Evolutionary conservation across 2,113 vertebrate genomes (phyloP).

Genomic region (Lanius ludovicianus): DNA sequence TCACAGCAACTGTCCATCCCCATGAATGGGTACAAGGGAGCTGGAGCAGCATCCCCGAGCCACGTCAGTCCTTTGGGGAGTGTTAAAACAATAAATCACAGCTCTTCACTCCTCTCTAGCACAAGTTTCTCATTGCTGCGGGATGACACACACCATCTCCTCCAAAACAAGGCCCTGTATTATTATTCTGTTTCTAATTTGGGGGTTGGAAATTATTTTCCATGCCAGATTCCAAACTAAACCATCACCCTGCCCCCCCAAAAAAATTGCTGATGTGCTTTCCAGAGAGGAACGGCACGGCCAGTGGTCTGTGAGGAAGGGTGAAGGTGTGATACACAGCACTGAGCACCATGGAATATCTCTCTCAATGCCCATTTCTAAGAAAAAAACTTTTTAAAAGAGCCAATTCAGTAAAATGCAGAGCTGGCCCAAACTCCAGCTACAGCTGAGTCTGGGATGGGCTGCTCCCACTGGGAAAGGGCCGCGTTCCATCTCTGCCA

Average conservation of each 20-base stretch:
- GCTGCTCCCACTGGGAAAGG: background rate
- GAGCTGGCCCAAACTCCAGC: background rate
- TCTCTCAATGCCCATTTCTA: background rate
- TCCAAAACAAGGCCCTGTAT: constrained; percentile 5
- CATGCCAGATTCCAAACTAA: constrained; percentile 29
- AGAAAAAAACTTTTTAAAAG: background rate
- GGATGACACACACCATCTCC: constrained; percentile 39
- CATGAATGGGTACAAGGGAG: background rate
- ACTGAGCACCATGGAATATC: background rate
- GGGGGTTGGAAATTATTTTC: constrained; percentile 34
- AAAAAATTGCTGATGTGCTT: background rate
- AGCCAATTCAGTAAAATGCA: background rate
- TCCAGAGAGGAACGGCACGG: background rate
- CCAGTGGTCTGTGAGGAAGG: background rate
- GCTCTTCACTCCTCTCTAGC: background rate
- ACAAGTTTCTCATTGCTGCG: constrained; percentile 28
- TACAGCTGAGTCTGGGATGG: accelerated
- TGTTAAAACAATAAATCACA: background rate
- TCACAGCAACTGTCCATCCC: background rate
- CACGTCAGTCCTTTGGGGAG: background rate
- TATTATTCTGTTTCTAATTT: constrained; percentile 66
- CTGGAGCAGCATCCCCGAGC: background rate
- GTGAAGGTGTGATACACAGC: background rate
- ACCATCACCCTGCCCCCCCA: background rate
- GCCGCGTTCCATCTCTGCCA: background rate